phyloP scores from a whole-genome alignment of 64 coral and sea anemone genomes.

The Actinia equina region DNA sequence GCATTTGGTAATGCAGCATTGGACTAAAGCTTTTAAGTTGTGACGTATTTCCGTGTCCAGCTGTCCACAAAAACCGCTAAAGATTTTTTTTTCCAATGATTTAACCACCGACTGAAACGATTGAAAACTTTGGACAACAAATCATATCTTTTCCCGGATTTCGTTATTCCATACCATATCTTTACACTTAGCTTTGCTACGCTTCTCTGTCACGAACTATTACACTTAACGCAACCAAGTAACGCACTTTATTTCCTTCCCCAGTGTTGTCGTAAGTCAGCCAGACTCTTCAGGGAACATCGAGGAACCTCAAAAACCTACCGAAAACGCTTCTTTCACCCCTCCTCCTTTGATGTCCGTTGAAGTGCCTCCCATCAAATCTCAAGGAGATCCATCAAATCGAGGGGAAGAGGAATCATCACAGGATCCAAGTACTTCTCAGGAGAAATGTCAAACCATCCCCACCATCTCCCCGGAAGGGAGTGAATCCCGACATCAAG shows the following conservation, averaged over 20 bases:
- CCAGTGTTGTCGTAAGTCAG: slow-evolving; percentile 4
- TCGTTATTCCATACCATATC: too few species aligned
- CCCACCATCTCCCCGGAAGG: background rate
- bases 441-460: background rate
- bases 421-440: background rate
- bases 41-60: too few species aligned
- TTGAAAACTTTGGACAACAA: too few species aligned
- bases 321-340: background rate
- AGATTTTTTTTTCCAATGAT: too few species aligned
- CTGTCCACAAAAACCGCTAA: too few species aligned
- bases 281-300: slow-evolving; percentile 20
- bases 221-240: too few species aligned
- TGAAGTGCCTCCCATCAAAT: slow-evolving; percentile 8
- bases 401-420: background rate
- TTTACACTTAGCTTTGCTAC: too few species aligned
- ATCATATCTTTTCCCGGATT: too few species aligned
- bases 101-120: too few species aligned
- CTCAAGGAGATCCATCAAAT: slow-evolving; percentile 11
- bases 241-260: background rate
- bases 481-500: slow-evolving; percentile 3
- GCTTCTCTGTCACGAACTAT: too few species aligned
- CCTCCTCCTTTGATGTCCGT: slow-evolving; percentile 18
- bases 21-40: too few species aligned
- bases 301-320: background rate
- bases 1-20: too few species aligned